Evolutionary conservation across 2,797 vertebrate genomes (phyloP).

Genomic region (Mus minutoides): DNA sequence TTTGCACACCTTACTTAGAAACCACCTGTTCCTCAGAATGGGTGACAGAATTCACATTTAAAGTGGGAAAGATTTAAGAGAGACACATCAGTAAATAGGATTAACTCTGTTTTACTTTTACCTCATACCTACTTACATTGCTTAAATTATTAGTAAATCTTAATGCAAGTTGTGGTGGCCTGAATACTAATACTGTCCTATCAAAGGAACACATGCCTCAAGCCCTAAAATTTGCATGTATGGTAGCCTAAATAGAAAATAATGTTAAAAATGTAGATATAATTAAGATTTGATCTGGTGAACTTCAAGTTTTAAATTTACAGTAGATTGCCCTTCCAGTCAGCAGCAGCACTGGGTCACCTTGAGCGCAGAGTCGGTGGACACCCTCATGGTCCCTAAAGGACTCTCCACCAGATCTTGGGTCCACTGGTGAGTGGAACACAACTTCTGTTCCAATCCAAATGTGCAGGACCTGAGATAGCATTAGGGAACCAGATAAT

Average conservation of each 20-base stretch:
- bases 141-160: slow-evolving; percentile 9
- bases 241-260: background rate
- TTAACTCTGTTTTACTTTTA: background rate
- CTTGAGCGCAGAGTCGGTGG: no score
- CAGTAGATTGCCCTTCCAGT: no score
- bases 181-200: background rate
- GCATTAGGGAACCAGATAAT: no score
- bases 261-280: background rate
- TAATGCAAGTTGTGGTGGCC: background rate
- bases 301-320: background rate
- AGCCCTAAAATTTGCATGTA: background rate
- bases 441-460: no score
- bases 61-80: background rate
- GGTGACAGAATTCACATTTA: background rate
- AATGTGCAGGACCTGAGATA: no score
- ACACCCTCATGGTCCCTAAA: no score
- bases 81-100: background rate
- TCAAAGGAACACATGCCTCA: background rate
- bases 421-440: no score
- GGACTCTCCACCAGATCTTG: no score
- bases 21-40: background rate
- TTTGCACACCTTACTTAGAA: background rate
- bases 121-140: background rate
- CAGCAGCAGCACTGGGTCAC: no score
- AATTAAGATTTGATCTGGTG: background rate